Percentiles rank a stretch among this genome's conserved stretches.
phyloP scores from a whole-genome alignment of 1,140 invertebrate genomes.

The Rhynchophorus ferrugineus region DNA sequence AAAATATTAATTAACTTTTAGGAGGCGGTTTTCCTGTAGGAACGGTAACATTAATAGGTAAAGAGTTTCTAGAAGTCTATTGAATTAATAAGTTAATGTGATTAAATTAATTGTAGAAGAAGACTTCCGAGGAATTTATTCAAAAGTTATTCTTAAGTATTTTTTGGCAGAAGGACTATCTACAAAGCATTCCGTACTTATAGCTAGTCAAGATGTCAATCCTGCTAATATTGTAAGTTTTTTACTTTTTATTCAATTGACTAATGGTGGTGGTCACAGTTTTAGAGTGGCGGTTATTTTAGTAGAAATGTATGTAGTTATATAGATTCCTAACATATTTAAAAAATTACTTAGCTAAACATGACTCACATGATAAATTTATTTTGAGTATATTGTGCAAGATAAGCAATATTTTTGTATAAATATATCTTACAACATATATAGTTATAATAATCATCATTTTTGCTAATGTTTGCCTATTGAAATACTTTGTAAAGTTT shows the following conservation, averaged over 20 bases:
- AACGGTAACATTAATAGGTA: conserved; percentile 52
- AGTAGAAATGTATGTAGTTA: too few species aligned
- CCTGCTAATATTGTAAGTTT: conserved; percentile 52
- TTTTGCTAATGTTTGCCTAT: too few species aligned
- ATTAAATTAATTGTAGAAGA: conserved; percentile 54
- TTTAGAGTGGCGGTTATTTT: too few species aligned
- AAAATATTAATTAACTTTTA: conserved; percentile 33
- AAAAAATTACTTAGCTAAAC: too few species aligned
- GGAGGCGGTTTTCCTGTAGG: conserved; percentile 55
- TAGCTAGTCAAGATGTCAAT: conserved; percentile 64
- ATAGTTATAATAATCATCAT: too few species aligned
- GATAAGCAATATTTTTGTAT: too few species aligned
- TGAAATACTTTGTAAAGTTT: too few species aligned
- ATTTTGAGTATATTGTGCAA: too few species aligned
- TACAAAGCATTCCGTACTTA: conserved; percentile 59
- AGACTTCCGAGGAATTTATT: conserved; percentile 66
- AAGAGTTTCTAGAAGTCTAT: conserved; percentile 19
- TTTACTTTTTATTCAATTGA: conserved; percentile 5
- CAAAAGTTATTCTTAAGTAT: conserved; percentile 69
- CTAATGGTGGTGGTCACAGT: not conserved
- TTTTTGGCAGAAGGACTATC: conserved; percentile 75
- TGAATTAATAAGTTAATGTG: conserved; percentile 2
- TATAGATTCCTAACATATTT: not conserved
- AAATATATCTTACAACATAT: too few species aligned
- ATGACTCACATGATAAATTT: too few species aligned